Evolutionary conservation across 2,888 invertebrate species (phyloP).

Genomic region (Branchipolynoe longqiensis): DNA sequence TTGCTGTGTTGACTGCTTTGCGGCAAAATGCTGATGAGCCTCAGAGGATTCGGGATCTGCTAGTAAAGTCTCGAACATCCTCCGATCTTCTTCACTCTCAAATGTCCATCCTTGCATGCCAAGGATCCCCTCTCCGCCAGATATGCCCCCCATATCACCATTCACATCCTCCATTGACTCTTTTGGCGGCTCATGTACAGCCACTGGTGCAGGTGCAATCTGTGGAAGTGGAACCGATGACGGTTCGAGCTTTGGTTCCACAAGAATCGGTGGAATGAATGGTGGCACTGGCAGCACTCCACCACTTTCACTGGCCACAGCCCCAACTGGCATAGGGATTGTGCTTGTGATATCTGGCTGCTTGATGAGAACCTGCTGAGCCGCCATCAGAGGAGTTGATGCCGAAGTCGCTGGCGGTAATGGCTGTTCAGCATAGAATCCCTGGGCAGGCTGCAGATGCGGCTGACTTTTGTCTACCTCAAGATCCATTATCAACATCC

Average conservation of each 20-base stretch:
- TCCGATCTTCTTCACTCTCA: conserved; percentile 49
- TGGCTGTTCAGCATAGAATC: conserved; percentile 30
- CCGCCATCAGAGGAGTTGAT: not conserved
- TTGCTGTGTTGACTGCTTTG: conserved; percentile 31
- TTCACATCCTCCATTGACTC: not conserved
- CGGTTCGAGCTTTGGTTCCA: not conserved
- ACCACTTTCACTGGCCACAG: not conserved
- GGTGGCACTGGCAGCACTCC: not conserved
- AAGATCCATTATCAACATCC: conserved; percentile 33
- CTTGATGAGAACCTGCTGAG: not conserved
- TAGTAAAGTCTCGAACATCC: conserved; percentile 39
- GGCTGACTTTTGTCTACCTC: conserved; percentile 17
- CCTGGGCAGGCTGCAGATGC: not conserved
- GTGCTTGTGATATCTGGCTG: too few relatives aligned
- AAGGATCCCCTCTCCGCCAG: conserved; percentile 39
- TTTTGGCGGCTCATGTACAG: not conserved
- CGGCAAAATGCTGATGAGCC: conserved; percentile 45
- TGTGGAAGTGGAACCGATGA: not conserved
- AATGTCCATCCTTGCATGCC: conserved; percentile 53
- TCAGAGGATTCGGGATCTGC: conserved; percentile 37
- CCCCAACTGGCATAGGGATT: not conserved
- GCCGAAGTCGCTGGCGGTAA: not conserved
- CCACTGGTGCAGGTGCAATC: not conserved
- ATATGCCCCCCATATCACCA: not conserved
- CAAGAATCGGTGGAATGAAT: not conserved